Evolutionary conservation across 1,140 invertebrate species (phyloP).

Genomic region (Zaprionus tsacasi): DNA sequence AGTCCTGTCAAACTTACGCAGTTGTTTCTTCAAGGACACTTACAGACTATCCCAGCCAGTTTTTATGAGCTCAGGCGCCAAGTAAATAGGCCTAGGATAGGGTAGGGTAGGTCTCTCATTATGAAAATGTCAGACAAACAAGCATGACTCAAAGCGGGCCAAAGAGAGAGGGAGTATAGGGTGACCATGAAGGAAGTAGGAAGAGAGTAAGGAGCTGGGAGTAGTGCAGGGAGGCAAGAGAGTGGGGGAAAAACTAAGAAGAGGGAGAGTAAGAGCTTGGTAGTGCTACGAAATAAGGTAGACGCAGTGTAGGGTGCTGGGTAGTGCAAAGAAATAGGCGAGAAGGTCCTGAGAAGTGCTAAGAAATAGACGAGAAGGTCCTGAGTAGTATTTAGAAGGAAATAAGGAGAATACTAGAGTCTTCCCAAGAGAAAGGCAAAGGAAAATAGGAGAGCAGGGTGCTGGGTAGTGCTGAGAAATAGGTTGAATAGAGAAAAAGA

Average conservation of each 20-base stretch:
- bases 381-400: no score
- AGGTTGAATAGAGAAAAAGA: background rate
- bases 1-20: slow-evolving; percentile 17
- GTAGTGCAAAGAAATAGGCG: no score
- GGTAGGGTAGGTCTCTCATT: slow-evolving; percentile 1
- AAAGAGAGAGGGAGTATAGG: background rate
- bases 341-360: no score
- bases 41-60: slow-evolving; percentile 4
- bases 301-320: no score
- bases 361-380: no score
- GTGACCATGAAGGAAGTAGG: no score
- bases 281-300: background rate
- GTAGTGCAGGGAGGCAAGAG: background rate
- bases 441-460: no score
- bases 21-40: slow-evolving; percentile 34
- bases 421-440: no score
- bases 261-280: background rate
- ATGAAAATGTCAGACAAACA: slow-evolving; percentile 25
- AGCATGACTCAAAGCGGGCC: slow-evolving; percentile 27
- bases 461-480: background rate
- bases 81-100: background rate
- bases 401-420: no score
- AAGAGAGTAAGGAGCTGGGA: background rate
- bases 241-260: background rate
- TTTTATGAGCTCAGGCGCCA: slow-evolving; percentile 41